Percentiles rank a stretch among this genome's conserved stretches.
Evolutionary conservation across 64 coral and sea anemone genomes (phyloP).

Genomic region (Catalaphyllia jardinei): DNA sequence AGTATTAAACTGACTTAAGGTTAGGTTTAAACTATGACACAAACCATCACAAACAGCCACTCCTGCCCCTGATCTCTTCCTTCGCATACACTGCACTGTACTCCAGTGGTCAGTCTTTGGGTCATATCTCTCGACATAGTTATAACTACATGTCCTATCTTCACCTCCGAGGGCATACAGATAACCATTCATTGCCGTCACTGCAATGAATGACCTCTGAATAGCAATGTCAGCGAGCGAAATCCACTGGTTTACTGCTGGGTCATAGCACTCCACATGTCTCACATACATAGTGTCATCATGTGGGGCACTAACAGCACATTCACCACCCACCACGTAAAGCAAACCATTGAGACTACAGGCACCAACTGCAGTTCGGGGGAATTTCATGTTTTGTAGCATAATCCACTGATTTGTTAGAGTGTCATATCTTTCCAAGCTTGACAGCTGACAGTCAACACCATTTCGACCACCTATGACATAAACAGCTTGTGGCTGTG

Average conservation of each 20-base stretch:
- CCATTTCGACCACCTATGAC: conserved; percentile 92
- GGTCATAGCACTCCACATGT: conserved; percentile 84
- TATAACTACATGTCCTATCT: conserved; percentile 98
- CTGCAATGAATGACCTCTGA: conserved; percentile 95
- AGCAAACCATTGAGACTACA: conserved; percentile 84
- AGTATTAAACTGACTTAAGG: background rate
- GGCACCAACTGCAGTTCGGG: conserved; percentile 91
- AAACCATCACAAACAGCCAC: conserved; percentile 97
- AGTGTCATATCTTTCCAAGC: conserved; percentile 90
- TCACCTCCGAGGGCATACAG: conserved; percentile 97
- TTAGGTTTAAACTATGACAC: background rate
- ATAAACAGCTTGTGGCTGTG: conserved; percentile 91
- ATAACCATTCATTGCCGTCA: conserved; percentile 79
- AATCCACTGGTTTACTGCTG: conserved; percentile 79
- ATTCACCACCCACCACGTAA: conserved; percentile 97
- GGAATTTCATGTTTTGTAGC: conserved; percentile 85
- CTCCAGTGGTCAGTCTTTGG: conserved; percentile 93
- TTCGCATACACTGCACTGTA: conserved; percentile 91
- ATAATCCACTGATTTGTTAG: conserved; percentile 86
- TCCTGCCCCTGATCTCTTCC: conserved; percentile 94
- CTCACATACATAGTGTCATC: conserved; percentile 96
- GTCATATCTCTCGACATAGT: conserved; percentile 96
- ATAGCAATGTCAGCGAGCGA: conserved; percentile 93
- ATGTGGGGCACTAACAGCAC: conserved; percentile 82
- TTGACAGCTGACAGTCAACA: conserved; percentile 92